These are phyloP conservation scores for Brachypodius melanocephalos DNA, from an alignment of 2,113 vertebrate species.

Conservation along the genomic window DNA sequence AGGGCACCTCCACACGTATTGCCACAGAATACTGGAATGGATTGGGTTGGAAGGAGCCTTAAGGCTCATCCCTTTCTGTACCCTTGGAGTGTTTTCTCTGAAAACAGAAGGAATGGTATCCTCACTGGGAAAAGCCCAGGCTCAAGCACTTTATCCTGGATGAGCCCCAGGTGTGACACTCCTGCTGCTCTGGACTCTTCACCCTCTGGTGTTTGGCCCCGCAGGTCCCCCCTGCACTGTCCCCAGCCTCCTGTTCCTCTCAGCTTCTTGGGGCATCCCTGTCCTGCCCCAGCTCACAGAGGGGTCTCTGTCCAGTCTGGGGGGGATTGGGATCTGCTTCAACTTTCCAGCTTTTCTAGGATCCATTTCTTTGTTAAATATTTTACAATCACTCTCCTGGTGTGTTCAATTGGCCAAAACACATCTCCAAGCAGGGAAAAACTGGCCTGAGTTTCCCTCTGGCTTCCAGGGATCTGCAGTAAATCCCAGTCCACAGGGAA, in stretches of 20 bases:
- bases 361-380: neutral
- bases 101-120: neutral
- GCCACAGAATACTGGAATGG: neutral
- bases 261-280: neutral
- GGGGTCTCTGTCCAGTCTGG: neutral
- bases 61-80: neutral
- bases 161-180: neutral
- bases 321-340: neutral
- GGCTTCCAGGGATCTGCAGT: neutral
- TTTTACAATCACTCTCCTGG: neutral
- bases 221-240: accelerated
- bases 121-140: neutral
- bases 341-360: neutral
- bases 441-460: neutral
- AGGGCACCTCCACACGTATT: neutral
- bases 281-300: neutral
- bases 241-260: neutral
- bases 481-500: neutral
- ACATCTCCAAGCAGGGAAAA: neutral
- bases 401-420: neutral
- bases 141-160: neutral
- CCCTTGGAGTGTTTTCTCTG: neutral
- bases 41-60: neutral
- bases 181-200: neutral
- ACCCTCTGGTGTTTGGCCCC: neutral